Base-by-base conservation (phyloP, 2,888 invertebrate species). In the Scaptomyza reducta region DNA sequence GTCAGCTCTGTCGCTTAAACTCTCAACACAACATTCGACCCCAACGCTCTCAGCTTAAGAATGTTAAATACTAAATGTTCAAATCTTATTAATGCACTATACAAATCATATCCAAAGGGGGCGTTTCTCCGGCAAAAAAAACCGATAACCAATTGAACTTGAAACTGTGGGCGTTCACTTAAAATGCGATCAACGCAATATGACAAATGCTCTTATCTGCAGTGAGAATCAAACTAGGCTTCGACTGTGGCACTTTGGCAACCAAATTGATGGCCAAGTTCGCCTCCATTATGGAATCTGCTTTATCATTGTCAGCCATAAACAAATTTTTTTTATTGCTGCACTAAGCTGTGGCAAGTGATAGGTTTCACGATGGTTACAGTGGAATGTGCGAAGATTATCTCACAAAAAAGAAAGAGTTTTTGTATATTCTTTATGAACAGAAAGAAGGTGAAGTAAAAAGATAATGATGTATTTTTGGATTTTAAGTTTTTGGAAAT, bases 291-390 rank as follows among this genome's bases (percentile, higher is more conserved):
- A 68, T 57, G 49, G 58, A 68, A 73, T 74, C 66, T 60, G 55
- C 70, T 83, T 77, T 55, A 86, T 84, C 83, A 83, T 64, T 83
- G 83, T 78, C 81, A 64, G 55, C 63, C 51, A 74, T 81, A 83
- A 84, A 80, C 71, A 72, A 65, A 76, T 70, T 81, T 80, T 85
- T 49, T 33, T 49, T 49, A 49, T 49, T 75, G 73, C 68, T 59
- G 53, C 49, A 16, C 29, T 27, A 14, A 42, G 25, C 18, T 59
- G n/a, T 22, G 5, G 6, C n/a, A 22, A 22, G 29, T 45, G 25
- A 41, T 35, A 18, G 33, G 31, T 27, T n/a, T 53, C 25, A 35
- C 2, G 27, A 42, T 18, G 6, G 2, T 27, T 59, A 9, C 13
- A 18, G 33, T 41, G 22, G 14, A 11, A 3, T 6, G 10, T 41